Evolutionary conservation across 2,113 vertebrate genomes (phyloP).

Genomic region (Vicugna pacos): DNA sequence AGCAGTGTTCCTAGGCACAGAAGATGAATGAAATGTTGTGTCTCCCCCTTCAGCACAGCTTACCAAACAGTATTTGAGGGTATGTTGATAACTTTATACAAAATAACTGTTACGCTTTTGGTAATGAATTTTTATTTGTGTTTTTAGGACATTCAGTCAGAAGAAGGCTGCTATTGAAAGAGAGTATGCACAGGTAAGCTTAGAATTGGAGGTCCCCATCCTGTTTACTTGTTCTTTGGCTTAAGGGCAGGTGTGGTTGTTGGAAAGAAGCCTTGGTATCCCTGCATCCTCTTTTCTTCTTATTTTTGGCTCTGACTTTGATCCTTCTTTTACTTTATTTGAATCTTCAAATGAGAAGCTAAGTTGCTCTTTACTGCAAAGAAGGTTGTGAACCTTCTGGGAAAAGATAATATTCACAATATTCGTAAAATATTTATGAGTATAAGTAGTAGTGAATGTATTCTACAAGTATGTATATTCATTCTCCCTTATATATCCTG

Average conservation of each 20-base stretch:
- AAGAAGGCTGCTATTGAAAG: slow-evolving; percentile 98
- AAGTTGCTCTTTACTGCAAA: background rate
- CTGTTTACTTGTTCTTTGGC: background rate
- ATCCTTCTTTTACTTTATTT: background rate
- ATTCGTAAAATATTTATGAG: slow-evolving; percentile 36
- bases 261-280: background rate
- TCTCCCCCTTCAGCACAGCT: background rate
- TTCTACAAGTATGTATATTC: background rate
- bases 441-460: background rate
- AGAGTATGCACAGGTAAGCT: slow-evolving; percentile 97
- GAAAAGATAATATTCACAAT: background rate
- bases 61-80: slow-evolving; percentile 14
- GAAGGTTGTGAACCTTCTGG: slow-evolving; percentile 8
- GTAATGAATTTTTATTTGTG: slow-evolving; percentile 73
- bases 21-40: background rate
- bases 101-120: slow-evolving; percentile 42
- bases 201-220: background rate
- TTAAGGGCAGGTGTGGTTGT: background rate
- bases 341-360: background rate
- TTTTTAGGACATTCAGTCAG: slow-evolving; percentile 96
- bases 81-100: slow-evolving; percentile 22
- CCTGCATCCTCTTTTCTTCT: background rate
- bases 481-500: background rate
- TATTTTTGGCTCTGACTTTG: background rate
- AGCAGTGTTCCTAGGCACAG: background rate